Base-by-base conservation (phyloP, 1,140 invertebrate species). In the Lasioglossum baleicum region DNA sequence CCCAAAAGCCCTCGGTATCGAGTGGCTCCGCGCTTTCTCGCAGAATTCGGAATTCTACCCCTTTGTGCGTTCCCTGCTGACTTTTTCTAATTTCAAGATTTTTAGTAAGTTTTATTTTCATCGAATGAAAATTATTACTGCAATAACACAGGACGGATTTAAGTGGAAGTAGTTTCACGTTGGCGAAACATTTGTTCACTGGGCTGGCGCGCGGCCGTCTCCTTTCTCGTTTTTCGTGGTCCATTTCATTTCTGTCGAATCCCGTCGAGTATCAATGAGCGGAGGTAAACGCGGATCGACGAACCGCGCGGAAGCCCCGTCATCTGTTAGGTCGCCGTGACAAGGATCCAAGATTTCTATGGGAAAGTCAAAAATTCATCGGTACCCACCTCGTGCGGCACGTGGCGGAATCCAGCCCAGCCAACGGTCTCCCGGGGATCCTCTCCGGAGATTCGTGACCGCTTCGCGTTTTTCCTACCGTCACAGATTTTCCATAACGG, bases 321-420 rank as follows among this genome's bases (percentile, higher is more conserved):
- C 56, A n/a, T 58, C 56, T n/a, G 56, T 58, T 58, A n/a, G 56
- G 20, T n/a, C 20, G 56, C 7, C 56, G 56, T 58, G 56, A 58
- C 56, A 58, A 58, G 56, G 56, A 58, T 58, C 20, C 56, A 20
- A 58, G 56, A 58, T 58, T 58, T 58, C 56, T 58, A 58, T 58
- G 56, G 56, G 56, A 20, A 53, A 67, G 76, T 84, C 71, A 80
- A 80, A 84, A 84, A 83, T 84, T 83, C 83, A 84, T 84, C 68
- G 82, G 80, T 75, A 63, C 68, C 75, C 69, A 68, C 60, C 75
- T 51, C 15, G 44, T 8, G 35, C 31, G 72, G 48, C 75, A 56
- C 70, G 69, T 75, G 65, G 70, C 80, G 73, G 68, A 42, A 81
- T 83, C 74, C 61, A 61, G 67, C 44, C 35, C 67, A 64, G 42